Base-by-base conservation (phyloP, 2,113 vertebrate species). In the Eolophus roseicapilla region DNA sequence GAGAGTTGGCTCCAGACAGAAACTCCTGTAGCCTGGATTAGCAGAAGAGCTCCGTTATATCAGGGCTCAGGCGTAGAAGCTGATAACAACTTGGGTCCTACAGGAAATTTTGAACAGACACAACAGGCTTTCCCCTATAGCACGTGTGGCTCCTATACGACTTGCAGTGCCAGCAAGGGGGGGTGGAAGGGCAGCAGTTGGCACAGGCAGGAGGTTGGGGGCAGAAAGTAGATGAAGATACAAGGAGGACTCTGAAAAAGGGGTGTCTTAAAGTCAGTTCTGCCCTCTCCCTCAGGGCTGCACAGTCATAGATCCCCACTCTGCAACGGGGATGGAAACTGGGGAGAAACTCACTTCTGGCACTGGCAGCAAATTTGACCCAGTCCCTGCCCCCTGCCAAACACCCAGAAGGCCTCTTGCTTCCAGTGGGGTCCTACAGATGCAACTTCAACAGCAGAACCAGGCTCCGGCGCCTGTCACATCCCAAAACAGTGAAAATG, bases 21-120 rank as follows among this genome's bases (percentile, higher is more conserved):
- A 97, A 89, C 95, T 95, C 94, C 88, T 95, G 92, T 76, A 93
- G 96, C 96, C 96, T 92, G 94, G 97, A 97, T 98, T 97, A 98
- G 97, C 96, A 95, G 96, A 90, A 79, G 35, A 75, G 95, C 80
- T 97, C 97, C 63, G 90, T 96, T 94, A 64, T 91, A 86, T 94
- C 96, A 96, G 95, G 94, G 97, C 78, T 78, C 78, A 49, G 76
- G 87, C 95, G 2, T 8, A 95, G 95, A 77, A 90, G 80, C 77
- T 71, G 86, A 91, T 96, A 97, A 97, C 94, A 97, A 97, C 92
- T 88, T 35, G 79, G 93, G 97, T 97, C 96, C 97, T 95, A 86
- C 78, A 53, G 1, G 47, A 74, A 73, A 78, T 91, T 92, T 95
- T 88, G 75, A 76, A 67, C 59, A 89, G 71, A n/a, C 82, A 46